Evolutionary conservation across 2,113 vertebrate genomes (phyloP), one percentile per base, ranked within the genome.

Genomic region (Menura novaehollandiae): DNA sequence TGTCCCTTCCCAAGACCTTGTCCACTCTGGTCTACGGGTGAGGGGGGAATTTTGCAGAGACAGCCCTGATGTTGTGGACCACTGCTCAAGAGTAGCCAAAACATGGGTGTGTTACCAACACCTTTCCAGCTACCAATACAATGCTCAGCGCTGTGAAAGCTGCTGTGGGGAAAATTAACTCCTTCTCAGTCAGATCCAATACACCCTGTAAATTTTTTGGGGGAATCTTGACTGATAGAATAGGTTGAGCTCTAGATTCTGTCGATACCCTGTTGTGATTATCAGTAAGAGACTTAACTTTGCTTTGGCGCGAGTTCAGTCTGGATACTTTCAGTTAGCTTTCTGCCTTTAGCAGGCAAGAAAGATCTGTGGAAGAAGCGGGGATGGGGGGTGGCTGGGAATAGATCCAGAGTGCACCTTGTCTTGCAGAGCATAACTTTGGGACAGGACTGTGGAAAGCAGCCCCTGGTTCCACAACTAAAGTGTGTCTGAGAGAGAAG

Each of bases 181-280:
- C 27, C 30, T 30, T 23, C 43, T n/a, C 43, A 67, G 47, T 10
- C 24, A 58, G 20, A 67, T n/a, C 6, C 4, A 75, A 19, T 43
- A 51, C 16, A 75, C 5, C 4, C 9, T 44, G 22, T n/a, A 69
- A n/a, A 18, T 18, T 80, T 71, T 5, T 3, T 0, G 1, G 20
- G 8, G 19, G 3, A 59, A 10, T 75, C 21, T 56, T 82, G 32
- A 63, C 19, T 55, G 23, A 33, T 24, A 28, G 43, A 63, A 47
- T 26, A 44, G 10, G 8, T 21, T 91, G 71, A 74, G 5, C 14
- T 35, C 17, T 24, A 30, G 26, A 67, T 91, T 62, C 10, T 12
- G 11, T 39, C 35, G 46, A 35, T 71, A 20, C 12, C 33, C 32
- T 81, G 37, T 43, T 77, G 23, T 63, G 76, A 56, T 60, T 81